Conservation (phyloP, 2,113 vertebrate species). For the Phasianus colchicus region DNA sequence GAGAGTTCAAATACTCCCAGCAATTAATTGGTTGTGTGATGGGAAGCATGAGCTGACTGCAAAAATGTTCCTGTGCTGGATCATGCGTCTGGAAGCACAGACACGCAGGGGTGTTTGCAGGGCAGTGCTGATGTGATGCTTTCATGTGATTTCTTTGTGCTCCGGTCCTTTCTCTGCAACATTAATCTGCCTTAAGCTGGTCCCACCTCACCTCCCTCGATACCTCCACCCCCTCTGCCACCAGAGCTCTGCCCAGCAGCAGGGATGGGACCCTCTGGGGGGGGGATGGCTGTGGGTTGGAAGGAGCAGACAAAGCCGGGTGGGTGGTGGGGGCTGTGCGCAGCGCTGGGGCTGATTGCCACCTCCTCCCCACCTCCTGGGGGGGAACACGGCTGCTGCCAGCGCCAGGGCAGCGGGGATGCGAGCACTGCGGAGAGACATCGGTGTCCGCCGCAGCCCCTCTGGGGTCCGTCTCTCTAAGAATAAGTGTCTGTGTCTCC, state of each 20-base stretch:
- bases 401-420: background rate
- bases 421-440: background rate
- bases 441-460: background rate
- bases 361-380: background rate
- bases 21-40: constrained; percentile 26
- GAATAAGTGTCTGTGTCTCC: constrained; percentile 73
- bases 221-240: background rate
- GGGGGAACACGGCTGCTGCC: background rate
- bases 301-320: fast-evolving
- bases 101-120: fast-evolving
- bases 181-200: background rate
- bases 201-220: fast-evolving
- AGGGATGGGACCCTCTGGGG: background rate
- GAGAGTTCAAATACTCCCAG: constrained; percentile 1
- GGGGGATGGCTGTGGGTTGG: fast-evolving
- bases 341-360: fast-evolving
- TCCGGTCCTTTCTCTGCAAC: background rate
- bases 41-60: constrained; percentile 7
- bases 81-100: background rate
- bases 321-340: background rate
- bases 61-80: fast-evolving
- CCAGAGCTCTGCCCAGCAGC: background rate
- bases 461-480: constrained; percentile 46
- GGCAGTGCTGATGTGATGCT: background rate
- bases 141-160: background rate